phyloP scores from a whole-genome alignment of 1,140 invertebrate species.

The Manduca sexta region DNA sequence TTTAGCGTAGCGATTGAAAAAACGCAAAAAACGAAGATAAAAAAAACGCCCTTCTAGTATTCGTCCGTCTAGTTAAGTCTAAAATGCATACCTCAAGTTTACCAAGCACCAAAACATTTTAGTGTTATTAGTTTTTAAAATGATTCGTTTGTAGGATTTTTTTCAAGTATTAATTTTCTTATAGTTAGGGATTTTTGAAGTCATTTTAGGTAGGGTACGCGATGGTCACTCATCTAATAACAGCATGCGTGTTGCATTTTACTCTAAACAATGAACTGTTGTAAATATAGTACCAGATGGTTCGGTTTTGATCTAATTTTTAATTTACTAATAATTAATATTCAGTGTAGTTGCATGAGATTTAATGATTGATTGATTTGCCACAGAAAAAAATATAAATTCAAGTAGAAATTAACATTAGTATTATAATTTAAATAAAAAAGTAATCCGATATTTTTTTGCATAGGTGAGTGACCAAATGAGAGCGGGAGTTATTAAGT shows the following conservation, averaged over 20 bases:
- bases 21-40: neutral
- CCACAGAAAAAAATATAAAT: too few relatives aligned
- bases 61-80: neutral
- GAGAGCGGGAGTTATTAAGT: too few relatives aligned
- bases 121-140: constrained; percentile 44
- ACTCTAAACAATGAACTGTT: too few relatives aligned
- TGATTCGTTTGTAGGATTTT: constrained; percentile 16
- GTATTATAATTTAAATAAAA: too few relatives aligned
- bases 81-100: constrained; percentile 65
- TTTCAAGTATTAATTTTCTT: constrained; percentile 42
- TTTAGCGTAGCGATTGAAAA: neutral
- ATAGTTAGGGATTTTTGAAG: neutral
- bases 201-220: neutral
- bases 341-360: too few relatives aligned
- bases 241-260: constrained; percentile 14
- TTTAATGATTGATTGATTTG: too few relatives aligned
- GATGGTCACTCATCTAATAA: constrained; percentile 9
- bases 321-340: neutral
- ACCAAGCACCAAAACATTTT: constrained; percentile 68
- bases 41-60: too few relatives aligned
- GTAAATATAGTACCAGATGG: too few relatives aligned
- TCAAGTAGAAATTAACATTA: too few relatives aligned
- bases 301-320: neutral
- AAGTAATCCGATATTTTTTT: too few relatives aligned
- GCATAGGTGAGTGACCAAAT: too few relatives aligned